Evolutionary conservation across 2,113 vertebrate genomes (phyloP), one percentile per base, ranked within the genome.

Genomic region (Amphilophus citrinellus): DNA sequence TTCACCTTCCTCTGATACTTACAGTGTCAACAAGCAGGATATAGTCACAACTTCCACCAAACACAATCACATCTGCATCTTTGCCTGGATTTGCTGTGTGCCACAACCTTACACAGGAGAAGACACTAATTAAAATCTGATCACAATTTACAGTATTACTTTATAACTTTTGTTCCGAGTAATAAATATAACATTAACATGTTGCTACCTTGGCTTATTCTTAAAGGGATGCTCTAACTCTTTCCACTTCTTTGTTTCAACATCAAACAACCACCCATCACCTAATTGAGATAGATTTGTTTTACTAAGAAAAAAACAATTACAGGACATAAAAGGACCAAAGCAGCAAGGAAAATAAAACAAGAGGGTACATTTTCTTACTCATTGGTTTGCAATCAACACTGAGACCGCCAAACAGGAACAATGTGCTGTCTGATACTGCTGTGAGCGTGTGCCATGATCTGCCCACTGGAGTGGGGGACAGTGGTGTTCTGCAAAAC

Each of bases 41-140:
- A 93, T 97, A 97, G 92, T 99, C 97, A 91, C 97, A 98, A 91
- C 98, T 98, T 83, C 98, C 98, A 85, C 98, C 97, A 90, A 99
- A 99, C 88, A 99, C 97, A 93, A 99, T 95, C 84, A 99, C 97
- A 87, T 99, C 98, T 83, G 95, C 96, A 89, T 99, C 98, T 92
- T 96, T 97, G 24, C 97, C 97, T 5, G 95, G 92, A 90, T 97
- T 98, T 9, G 97, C 97, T 7, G 97, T 97, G 88, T 99, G 98
- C 98, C 98, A 99, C 91, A 98, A 94, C 87, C 98, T 95, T 96
- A 42, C 27, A 57, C 6, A 63, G 7, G 17, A 13, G 30, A 20
- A 57, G 58, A 68, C 1, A 30, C n/a, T 6, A 2, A 8, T 56
- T 68, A 11, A 66, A 77, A 65, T 65, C 10, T 50, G 15, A 7